phyloP scores from a whole-genome alignment of 2,797 vertebrate genomes.

The Poeciliopsis infans region DNA sequence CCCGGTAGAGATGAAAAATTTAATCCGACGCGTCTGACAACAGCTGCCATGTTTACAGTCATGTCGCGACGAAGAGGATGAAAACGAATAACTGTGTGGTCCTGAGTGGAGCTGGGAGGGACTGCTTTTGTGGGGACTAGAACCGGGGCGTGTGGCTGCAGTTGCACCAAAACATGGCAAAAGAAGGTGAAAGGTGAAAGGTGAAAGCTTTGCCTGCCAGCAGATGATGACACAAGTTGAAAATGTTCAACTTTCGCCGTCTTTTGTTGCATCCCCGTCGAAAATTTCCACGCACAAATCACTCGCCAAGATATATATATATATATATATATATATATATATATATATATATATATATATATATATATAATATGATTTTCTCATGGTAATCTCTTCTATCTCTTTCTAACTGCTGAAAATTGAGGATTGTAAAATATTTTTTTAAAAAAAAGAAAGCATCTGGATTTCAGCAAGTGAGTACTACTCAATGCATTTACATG shows the following conservation, averaged over 20 bases:
- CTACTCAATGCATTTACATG: conserved; percentile 2
- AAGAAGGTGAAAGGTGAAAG: too few relatives aligned
- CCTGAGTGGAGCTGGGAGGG: background rate
- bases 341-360: too few relatives aligned
- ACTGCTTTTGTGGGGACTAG: background rate
- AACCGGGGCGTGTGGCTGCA: background rate
- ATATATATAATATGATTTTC: background rate
- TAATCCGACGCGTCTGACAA: background rate
- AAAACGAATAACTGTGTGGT: conserved; percentile 11
- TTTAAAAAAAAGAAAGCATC: background rate
- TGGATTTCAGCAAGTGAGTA: background rate
- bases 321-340: too few relatives aligned
- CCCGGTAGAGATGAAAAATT: conserved; percentile 26
- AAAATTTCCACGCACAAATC: too few relatives aligned
- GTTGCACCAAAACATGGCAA: background rate
- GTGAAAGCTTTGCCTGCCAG: too few relatives aligned
- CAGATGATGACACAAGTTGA: too few relatives aligned
- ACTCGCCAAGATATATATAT: too few relatives aligned
- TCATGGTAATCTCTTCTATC: background rate
- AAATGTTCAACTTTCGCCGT: too few relatives aligned
- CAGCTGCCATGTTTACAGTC: conserved; percentile 35
- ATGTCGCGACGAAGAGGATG: background rate
- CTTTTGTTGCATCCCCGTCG: too few relatives aligned
- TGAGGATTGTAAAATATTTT: background rate
- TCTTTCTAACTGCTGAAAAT: background rate